Conservation (phyloP, 2,888 invertebrate species). For the Dryadula phaetusa region DNA sequence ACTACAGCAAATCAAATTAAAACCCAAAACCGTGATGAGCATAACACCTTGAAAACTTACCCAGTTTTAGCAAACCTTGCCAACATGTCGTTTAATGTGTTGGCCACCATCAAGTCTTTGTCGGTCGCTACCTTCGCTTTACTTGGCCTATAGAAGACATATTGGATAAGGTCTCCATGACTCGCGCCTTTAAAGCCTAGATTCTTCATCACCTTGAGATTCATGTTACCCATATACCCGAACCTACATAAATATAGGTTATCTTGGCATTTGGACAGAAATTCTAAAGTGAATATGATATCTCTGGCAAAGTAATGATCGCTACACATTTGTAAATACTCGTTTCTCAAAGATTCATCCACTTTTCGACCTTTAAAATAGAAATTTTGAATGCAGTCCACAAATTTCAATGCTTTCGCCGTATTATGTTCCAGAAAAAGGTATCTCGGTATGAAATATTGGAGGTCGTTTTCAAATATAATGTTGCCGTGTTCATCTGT, state of each 20-base stretch:
- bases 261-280: slow-evolving; percentile 52
- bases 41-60: slow-evolving; percentile 54
- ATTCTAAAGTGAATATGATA: slow-evolving; percentile 56
- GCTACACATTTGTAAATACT: slow-evolving; percentile 61
- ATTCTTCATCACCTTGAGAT: slow-evolving; percentile 62
- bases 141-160: slow-evolving; percentile 66
- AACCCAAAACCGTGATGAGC: no score
- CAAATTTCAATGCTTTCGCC: slow-evolving; percentile 49
- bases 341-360: slow-evolving; percentile 48
- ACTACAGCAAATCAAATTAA: no score
- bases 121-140: slow-evolving; percentile 57
- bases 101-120: slow-evolving; percentile 58
- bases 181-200: slow-evolving; percentile 64
- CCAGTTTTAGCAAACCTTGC: slow-evolving; percentile 70
- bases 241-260: slow-evolving; percentile 63
- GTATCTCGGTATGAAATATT: slow-evolving; percentile 61
- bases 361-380: slow-evolving; percentile 60
- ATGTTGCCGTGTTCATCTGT: slow-evolving; percentile 57
- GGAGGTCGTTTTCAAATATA: slow-evolving; percentile 58
- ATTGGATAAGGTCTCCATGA: slow-evolving; percentile 72
- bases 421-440: slow-evolving; percentile 52
- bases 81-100: slow-evolving; percentile 64
- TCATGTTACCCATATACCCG: slow-evolving; percentile 64
- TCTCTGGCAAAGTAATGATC: slow-evolving; percentile 65
- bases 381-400: slow-evolving; percentile 53